Base-by-base conservation (phyloP, 2,888 invertebrate species). In the Dynastes grantii region DNA sequence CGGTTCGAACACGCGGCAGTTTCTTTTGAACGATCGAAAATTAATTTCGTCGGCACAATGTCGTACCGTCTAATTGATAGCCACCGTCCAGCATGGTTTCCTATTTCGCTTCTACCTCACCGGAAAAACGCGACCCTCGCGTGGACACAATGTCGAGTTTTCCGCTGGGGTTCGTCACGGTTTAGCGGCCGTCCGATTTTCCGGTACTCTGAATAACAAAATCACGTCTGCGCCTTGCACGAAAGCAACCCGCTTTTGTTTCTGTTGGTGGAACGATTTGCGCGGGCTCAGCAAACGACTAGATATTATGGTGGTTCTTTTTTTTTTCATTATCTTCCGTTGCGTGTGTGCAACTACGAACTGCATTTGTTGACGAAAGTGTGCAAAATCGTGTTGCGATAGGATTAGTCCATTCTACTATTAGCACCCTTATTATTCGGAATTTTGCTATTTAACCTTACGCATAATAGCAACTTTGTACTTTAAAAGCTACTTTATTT, bases 101-200 rank as follows among this genome's bases (percentile, higher is more conserved):
- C 67, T 29, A 68, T 1, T 45, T 40, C n/a, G 40, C n/a, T 45
- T 68, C 6, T 29, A 51, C 51, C 68, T n/a, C 27, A 27, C 29
- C 11, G 68, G 68, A 68, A 51, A 68, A 51, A 68, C 13, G n/a
- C 68, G 55, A 9, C 49, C 51, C 13, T 9, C 49, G 2, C 45
- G 29, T 37, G 37, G 16, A 67, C 37, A 70, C 37, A 55, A 71
- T 71, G 58, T 22, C 37, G 71, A 40, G 45, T 58, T 45, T 58
- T 73, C 58, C 58, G 73, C 37, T 73, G 13, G 58, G 16, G 58
- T 73, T 61, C 27, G 75, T 64, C 45, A 53, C 76, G 80, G 75
- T 80, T 76, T 78, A 79, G 64, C 64, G 76, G 76, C 67, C 75
- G 67, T 13, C 51, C 78, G 76, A 76, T 81, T 78, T 80, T 80